Evolutionary conservation across 35 echinoderm and acorn worm genomes (phyloP), one percentile per base, ranked within the genome.

Genomic region (Ophioderma brevispina): DNA sequence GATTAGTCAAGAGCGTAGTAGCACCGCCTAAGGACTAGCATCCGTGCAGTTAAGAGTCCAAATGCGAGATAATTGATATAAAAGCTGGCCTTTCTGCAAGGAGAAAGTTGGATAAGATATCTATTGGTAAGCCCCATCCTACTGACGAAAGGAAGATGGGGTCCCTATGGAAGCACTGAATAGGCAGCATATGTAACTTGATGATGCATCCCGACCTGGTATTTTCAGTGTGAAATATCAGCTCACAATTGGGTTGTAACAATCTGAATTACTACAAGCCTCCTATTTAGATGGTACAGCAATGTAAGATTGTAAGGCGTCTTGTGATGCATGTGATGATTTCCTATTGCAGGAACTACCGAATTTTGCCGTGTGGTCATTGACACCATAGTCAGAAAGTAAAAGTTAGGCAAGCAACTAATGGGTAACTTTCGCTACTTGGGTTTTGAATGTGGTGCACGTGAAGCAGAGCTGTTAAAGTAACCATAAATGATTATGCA

Each of bases 341-440:
- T 80, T 90, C 43, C 33, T 90, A 31, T 90, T 90, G 88, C 88
- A 82, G 78, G 88, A 34, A 81, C 88, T 30, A 18, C 81, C 31
- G 88, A 6, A 42, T 90, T 82, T n/a, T 82, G 36, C 25, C 81
- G 5, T 31, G 82, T 37, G 37, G 49, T 90, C 55, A 90, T 90
- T 38, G 32, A 75, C 31, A 31, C 78, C 56, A 81, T 81, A 38
- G 79, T 82, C 19, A 64, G 82, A n/a, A 90, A 90, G 35, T 82
- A 82, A 43, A 82, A 75, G 41, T 78, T 90, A 75, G 88, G 78
- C 17, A 88, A 90, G 31, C 56, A 79, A 40, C 30, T 18, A 32
- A 63, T 81, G 81, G 88, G 82, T 1, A 82, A 13, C 55, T 90
- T 90, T n/a, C 11, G 50, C 36, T 90, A 82, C 64, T 77, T 90